Evolutionary conservation across 2,113 vertebrate genomes (phyloP).

Genomic region (Ptilonorhynchus violaceus): DNA sequence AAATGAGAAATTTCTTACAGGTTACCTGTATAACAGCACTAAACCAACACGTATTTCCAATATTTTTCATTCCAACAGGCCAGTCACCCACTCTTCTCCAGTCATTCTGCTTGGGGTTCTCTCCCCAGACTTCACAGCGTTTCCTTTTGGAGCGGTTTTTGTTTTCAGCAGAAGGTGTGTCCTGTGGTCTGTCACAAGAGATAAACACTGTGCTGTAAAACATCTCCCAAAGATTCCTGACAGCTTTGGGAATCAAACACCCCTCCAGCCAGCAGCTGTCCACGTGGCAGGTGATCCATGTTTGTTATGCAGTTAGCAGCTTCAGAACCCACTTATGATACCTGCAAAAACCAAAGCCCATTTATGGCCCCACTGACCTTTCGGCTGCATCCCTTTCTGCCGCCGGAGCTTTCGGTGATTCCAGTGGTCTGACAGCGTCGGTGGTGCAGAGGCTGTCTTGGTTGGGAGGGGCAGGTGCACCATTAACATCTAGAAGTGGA

Average conservation of each 20-base stretch:
- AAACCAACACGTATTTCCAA: slow-evolving; percentile 98
- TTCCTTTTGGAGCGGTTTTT: slow-evolving; percentile 87
- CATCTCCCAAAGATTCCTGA: rapidly evolving
- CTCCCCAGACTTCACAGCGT: slow-evolving; percentile 85
- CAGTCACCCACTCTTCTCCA: slow-evolving; percentile 88
- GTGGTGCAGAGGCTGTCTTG: slow-evolving; percentile 76
- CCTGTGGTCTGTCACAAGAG: slow-evolving; percentile 71
- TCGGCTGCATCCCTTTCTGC: slow-evolving; percentile 77
- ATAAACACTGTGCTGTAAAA: not conserved
- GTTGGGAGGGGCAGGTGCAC: slow-evolving; percentile 23
- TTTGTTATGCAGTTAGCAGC: not conserved
- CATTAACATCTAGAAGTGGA: slow-evolving; percentile 60
- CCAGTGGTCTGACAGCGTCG: slow-evolving; percentile 76
- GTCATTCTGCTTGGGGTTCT: slow-evolving; percentile 79
- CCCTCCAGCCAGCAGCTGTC: not conserved
- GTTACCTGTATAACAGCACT: slow-evolving; percentile 96
- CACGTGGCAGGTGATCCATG: not conserved
- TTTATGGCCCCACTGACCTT: slow-evolving; percentile 56
- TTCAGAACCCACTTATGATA: not conserved
- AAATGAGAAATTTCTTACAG: not conserved
- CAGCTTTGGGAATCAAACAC: not conserved
- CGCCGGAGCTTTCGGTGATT: slow-evolving; percentile 72
- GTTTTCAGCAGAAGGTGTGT: slow-evolving; percentile 75
- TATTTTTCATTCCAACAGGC: slow-evolving; percentile 93
- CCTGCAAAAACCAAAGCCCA: not conserved